Conservation (phyloP, 2,888 invertebrate species). For the Poecilobothrus nobilitatus region DNA sequence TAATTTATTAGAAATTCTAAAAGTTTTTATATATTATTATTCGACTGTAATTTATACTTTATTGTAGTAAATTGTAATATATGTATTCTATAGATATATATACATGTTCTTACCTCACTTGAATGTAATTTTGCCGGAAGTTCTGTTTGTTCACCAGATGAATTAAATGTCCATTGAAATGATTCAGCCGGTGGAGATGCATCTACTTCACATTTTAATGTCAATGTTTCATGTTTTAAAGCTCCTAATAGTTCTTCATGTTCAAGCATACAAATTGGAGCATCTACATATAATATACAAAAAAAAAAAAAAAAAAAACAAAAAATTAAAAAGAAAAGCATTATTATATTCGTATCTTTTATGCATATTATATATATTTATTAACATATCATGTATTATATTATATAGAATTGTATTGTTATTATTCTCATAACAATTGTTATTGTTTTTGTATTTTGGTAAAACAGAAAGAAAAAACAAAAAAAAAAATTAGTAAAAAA, state of each 20-base stretch:
- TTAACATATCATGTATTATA: not conserved
- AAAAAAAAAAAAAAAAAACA: constrained; percentile 10
- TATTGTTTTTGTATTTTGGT: not conserved
- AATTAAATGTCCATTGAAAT: constrained; percentile 91
- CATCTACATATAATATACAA: constrained; percentile 30
- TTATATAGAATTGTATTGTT: not conserved
- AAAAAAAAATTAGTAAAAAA: constrained; percentile 7
- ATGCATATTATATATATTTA: not conserved
- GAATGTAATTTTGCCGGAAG: constrained; percentile 56
- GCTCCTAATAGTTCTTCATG: constrained; percentile 78
- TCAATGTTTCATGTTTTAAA: constrained; percentile 79
- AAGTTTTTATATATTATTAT: too few species aligned
- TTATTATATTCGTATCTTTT: not conserved
- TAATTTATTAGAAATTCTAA: too few species aligned
- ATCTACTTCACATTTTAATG: constrained; percentile 76
- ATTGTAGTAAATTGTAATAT: not conserved
- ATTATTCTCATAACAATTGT: not conserved
- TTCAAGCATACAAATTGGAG: constrained; percentile 68
- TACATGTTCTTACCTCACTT: constrained; percentile 38
- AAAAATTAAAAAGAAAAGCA: not conserved
- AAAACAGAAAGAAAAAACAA: constrained; percentile 9
- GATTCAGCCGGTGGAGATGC: constrained; percentile 78
- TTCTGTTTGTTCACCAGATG: constrained; percentile 77
- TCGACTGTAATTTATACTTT: not conserved
- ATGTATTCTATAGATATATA: not conserved